phyloP scores from a whole-genome alignment of 2,797 vertebrate species.

The Ctenosaura bakeri region DNA sequence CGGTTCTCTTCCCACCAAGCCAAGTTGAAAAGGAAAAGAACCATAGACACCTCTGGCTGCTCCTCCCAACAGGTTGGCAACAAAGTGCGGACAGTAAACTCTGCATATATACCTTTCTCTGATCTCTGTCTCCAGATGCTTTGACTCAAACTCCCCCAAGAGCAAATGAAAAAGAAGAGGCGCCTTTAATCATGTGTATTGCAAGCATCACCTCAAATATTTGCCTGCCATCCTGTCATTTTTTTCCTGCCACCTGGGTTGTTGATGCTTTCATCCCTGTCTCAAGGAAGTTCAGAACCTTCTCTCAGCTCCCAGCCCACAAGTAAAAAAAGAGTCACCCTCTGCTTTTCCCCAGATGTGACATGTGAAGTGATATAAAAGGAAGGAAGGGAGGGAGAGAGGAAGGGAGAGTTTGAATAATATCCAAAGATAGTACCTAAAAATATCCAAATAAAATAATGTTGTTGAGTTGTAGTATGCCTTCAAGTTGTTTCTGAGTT shows the following conservation, averaged over 20 bases:
- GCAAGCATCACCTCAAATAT: slow-evolving; percentile 20
- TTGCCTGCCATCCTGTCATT: not conserved
- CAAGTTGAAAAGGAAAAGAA: slow-evolving; percentile 12
- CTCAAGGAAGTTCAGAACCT: not conserved
- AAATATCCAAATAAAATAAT: too few species aligned
- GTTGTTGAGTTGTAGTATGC: too few species aligned
- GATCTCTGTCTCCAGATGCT: not conserved
- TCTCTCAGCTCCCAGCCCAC: not conserved
- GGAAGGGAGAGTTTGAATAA: too few species aligned
- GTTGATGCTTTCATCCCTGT: not conserved
- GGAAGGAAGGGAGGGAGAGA: not conserved
- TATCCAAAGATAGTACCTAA: too few species aligned
- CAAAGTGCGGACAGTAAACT: slow-evolving; percentile 1
- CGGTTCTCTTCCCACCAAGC: not conserved
- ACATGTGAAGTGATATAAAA: not conserved
- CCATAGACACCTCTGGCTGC: slow-evolving; percentile 11
- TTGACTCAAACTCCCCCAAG: not conserved
- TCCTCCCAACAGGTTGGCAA: slow-evolving; percentile 15
- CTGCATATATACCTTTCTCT: not conserved
- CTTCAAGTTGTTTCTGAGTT: too few species aligned
- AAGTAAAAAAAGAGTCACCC: not conserved
- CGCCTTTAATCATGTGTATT: not conserved
- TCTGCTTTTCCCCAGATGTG: not conserved
- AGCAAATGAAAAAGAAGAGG: not conserved
- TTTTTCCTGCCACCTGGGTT: not conserved